Evolutionary conservation across 2,113 vertebrate species (phyloP).

Genomic region (Zootoca vivipara): DNA sequence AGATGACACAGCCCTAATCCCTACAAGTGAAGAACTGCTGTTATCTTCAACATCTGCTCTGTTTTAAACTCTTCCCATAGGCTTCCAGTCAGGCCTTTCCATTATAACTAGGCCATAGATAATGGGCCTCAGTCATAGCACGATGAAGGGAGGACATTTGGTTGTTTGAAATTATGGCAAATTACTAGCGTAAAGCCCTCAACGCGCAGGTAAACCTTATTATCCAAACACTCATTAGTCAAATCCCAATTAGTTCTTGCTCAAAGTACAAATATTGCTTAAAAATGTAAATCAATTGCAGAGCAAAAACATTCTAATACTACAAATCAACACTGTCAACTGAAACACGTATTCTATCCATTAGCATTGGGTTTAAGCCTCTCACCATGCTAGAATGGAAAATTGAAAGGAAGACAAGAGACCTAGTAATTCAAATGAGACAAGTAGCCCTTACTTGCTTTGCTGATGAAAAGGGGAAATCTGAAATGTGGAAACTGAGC

Average conservation of each 20-base stretch:
- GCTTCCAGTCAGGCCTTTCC: neutral
- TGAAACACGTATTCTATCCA: neutral
- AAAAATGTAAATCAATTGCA: neutral
- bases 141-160: neutral
- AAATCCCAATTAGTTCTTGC: neutral
- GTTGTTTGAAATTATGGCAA: neutral
- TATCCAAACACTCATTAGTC: neutral
- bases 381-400: neutral
- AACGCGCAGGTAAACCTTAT: neutral
- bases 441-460: neutral
- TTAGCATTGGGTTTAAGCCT: neutral
- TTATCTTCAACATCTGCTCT: neutral
- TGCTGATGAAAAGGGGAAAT: constrained; percentile 4
- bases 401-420: neutral
- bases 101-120: neutral
- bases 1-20: neutral
- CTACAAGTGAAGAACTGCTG: neutral
- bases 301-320: neutral
- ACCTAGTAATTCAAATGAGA: neutral
- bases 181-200: neutral
- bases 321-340: neutral
- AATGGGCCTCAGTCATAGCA: neutral
- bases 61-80: neutral
- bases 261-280: neutral
- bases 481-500: neutral